These are phyloP conservation scores for Trematocara unimaculatum DNA, from an alignment of 2,113 vertebrate genomes.

Conservation along the genomic window DNA sequence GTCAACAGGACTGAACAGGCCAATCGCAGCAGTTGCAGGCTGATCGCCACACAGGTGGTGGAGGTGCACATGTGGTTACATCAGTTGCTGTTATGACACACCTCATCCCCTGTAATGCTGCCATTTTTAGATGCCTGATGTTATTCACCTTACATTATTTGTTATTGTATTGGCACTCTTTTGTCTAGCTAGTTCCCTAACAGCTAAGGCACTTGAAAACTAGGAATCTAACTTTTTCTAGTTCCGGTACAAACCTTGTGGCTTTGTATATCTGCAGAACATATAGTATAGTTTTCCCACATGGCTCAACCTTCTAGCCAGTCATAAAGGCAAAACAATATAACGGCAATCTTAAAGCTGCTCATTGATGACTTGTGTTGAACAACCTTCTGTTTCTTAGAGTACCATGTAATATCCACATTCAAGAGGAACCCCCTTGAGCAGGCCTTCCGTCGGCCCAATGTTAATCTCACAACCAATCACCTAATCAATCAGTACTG, in stretches of 20 bases:
- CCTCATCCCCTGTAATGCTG: neutral
- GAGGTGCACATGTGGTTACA: neutral
- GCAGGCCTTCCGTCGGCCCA: slow-evolving; percentile 99
- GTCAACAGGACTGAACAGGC: neutral
- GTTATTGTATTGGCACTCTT: neutral
- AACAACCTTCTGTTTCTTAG: slow-evolving; percentile 88
- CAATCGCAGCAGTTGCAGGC: neutral
- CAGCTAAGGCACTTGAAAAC: fast-evolving
- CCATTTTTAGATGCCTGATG: neutral
- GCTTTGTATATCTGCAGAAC: neutral
- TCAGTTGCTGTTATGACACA: neutral
- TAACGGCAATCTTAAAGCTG: neutral
- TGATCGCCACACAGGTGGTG: neutral
- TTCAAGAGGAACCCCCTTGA: slow-evolving; percentile 99
- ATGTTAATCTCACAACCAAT: slow-evolving; percentile 99
- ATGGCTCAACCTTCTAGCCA: neutral
- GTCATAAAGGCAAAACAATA: neutral
- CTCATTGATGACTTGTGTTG: slow-evolving; percentile 50
- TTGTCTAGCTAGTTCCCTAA: fast-evolving
- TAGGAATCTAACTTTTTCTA: fast-evolving
- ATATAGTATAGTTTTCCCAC: neutral
- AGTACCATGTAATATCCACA: slow-evolving; percentile 99
- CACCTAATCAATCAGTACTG: slow-evolving; percentile 99
- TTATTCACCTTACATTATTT: neutral
- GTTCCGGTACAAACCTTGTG: fast-evolving